A percentile compares a stretch with the other conserved stretches of the same genome.
Conservation (phyloP, 2,113 vertebrate species). For the Colistium nudipinnis region DNA sequence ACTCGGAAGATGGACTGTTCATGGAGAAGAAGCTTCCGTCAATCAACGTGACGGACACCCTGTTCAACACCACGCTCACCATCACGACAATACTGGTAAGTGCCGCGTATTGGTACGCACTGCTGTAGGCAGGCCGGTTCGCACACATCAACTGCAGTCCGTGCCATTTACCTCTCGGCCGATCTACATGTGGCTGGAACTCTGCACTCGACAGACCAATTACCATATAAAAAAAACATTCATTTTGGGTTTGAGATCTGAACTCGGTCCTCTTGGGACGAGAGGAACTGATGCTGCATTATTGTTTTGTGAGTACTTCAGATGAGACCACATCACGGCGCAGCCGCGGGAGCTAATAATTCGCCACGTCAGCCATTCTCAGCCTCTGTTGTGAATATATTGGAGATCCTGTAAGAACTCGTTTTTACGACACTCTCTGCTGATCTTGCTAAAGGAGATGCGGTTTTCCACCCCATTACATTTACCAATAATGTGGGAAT, state of each 20-base stretch:
- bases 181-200: constrained; percentile 54
- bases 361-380: constrained; percentile 58
- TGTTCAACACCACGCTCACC: constrained; percentile 96
- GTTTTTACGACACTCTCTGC: constrained; percentile 10
- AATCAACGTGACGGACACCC: constrained; percentile 91
- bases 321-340: constrained; percentile 53
- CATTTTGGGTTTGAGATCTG: constrained; percentile 57
- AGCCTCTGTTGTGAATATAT: constrained; percentile 58
- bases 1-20: constrained; percentile 92
- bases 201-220: constrained; percentile 50
- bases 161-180: constrained; percentile 21
- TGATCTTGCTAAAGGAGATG: constrained; percentile 26
- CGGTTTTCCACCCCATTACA: constrained; percentile 9
- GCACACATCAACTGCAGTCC: constrained; percentile 1
- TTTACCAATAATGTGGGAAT: not conserved
- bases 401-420: constrained; percentile 36
- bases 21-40: constrained; percentile 93
- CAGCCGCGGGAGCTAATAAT: constrained; percentile 63
- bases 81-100: constrained; percentile 99
- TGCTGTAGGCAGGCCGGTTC: constrained; percentile 4
- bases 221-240: constrained; percentile 69
- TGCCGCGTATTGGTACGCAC: constrained; percentile 87
- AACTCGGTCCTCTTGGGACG: constrained; percentile 59
- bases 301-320: constrained; percentile 63
- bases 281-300: constrained; percentile 50